phyloP scores from a whole-genome alignment of 2,888 invertebrate genomes.

The Drosophila mercatorum region DNA sequence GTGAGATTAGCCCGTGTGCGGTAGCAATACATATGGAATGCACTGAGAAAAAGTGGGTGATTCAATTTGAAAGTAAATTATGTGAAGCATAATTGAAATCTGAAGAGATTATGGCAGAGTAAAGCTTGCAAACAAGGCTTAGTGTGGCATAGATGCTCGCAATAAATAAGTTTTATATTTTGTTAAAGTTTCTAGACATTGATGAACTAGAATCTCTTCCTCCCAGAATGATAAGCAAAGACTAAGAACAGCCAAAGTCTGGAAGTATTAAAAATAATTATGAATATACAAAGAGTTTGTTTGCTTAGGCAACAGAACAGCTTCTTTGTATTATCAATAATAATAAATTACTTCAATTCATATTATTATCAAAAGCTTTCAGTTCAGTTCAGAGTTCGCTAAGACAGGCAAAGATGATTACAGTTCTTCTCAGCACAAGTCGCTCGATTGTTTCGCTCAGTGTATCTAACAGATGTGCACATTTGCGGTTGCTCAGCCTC shows the following conservation, averaged over 20 bases:
- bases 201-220: too few species aligned
- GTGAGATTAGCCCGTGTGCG: slow-evolving; percentile 51
- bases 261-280: too few species aligned
- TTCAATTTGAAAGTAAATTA: not conserved
- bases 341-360: not conserved
- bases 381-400: not conserved
- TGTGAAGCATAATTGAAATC: not conserved
- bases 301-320: too few species aligned
- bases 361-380: not conserved
- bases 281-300: too few species aligned
- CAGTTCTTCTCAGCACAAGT: not conserved
- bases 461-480: slow-evolving; percentile 5
- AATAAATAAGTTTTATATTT: too few species aligned
- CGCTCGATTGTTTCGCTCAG: not conserved
- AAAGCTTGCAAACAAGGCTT: too few species aligned
- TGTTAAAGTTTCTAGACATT: too few species aligned
- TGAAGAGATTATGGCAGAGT: too few species aligned
- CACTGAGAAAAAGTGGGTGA: not conserved
- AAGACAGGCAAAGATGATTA: rapidly evolving
- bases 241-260: too few species aligned
- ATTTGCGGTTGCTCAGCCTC: slow-evolving; percentile 13
- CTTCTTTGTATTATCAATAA: not conserved
- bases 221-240: too few species aligned
- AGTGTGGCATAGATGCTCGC: too few species aligned
- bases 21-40: slow-evolving; percentile 2